Evolutionary conservation across 92 coral and sea anemone species (phyloP).

Genomic region (Scolanthus callimorphus): DNA sequence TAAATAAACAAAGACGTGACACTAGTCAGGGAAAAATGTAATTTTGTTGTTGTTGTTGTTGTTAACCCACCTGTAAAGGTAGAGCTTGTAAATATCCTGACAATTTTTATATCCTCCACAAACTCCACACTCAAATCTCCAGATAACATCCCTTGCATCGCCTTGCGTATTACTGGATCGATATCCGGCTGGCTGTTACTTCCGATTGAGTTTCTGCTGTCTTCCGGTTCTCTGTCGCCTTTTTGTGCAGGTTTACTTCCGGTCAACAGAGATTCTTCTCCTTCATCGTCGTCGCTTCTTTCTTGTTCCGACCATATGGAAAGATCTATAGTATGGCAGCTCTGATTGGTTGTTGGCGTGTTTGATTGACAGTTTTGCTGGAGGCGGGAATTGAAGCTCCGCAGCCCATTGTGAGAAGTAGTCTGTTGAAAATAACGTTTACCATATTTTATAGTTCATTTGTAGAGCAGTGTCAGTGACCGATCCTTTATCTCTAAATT

Average conservation of each 20-base stretch:
- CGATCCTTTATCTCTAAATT: too few species aligned
- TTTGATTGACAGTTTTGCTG: neutral
- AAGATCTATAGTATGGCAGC: neutral
- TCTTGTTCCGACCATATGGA: too few species aligned
- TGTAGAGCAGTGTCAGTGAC: too few species aligned
- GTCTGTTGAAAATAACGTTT: too few species aligned
- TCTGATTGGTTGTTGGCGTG: slow-evolving; percentile 9
- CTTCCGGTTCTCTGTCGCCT: too few species aligned
- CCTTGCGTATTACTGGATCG: slow-evolving; percentile 1
- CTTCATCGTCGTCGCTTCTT: neutral
- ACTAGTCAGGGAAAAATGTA: too few species aligned
- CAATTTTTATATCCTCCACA: slow-evolving; percentile 76
- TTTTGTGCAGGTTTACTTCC: too few species aligned
- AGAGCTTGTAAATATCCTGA: slow-evolving; percentile 91
- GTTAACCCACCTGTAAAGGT: slow-evolving; percentile 92
- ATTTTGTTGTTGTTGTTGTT: too few species aligned
- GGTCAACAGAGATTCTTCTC: neutral
- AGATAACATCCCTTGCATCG: slow-evolving; percentile 46
- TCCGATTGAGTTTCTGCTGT: too few species aligned
- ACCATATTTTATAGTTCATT: too few species aligned
- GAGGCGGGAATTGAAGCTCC: slow-evolving; percentile 4
- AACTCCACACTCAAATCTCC: slow-evolving; percentile 68
- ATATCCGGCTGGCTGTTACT: neutral
- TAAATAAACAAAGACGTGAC: too few species aligned
- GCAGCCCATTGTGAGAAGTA: slow-evolving; percentile 17